Evolutionary conservation across 2,888 invertebrate species (phyloP).

Genomic region (Carcina quercana): DNA sequence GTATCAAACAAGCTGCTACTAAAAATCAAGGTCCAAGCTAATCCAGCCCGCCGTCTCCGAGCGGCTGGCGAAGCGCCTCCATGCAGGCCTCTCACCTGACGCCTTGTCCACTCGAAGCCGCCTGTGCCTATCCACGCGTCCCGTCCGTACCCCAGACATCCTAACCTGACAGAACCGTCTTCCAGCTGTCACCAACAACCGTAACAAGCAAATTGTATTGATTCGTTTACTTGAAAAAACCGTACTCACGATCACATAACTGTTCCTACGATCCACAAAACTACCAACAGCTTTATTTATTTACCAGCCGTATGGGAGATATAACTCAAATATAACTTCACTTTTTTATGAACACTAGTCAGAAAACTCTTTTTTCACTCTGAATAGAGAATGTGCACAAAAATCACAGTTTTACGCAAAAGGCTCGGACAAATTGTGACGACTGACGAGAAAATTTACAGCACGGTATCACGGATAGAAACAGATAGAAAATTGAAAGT

Average conservation of each 20-base stretch:
- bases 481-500: too few relatives aligned
- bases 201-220: slow-evolving; percentile 32
- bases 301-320: background rate
- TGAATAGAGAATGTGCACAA: slow-evolving; percentile 23
- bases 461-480: too few relatives aligned
- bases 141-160: slow-evolving; percentile 58
- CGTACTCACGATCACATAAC: slow-evolving; percentile 45
- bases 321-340: background rate
- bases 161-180: slow-evolving; percentile 12
- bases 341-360: background rate
- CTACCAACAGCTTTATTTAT: too few relatives aligned
- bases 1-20: slow-evolving; percentile 19
- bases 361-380: slow-evolving; percentile 14
- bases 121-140: slow-evolving; percentile 57
- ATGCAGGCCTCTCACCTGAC: slow-evolving; percentile 58
- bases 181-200: slow-evolving; percentile 15
- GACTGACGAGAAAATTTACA: too few relatives aligned
- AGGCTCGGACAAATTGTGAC: slow-evolving; percentile 23
- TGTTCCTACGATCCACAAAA: slow-evolving; percentile 7
- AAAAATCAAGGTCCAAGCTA: slow-evolving; percentile 39
- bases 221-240: slow-evolving; percentile 35
- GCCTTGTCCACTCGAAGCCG: slow-evolving; percentile 51
- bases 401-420: slow-evolving; percentile 27
- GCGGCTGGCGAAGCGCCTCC: slow-evolving; percentile 36
- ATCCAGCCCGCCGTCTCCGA: slow-evolving; percentile 32